Evolutionary conservation across 2,888 invertebrate species (phyloP).

Genomic region (Melanostoma mellinum): DNA sequence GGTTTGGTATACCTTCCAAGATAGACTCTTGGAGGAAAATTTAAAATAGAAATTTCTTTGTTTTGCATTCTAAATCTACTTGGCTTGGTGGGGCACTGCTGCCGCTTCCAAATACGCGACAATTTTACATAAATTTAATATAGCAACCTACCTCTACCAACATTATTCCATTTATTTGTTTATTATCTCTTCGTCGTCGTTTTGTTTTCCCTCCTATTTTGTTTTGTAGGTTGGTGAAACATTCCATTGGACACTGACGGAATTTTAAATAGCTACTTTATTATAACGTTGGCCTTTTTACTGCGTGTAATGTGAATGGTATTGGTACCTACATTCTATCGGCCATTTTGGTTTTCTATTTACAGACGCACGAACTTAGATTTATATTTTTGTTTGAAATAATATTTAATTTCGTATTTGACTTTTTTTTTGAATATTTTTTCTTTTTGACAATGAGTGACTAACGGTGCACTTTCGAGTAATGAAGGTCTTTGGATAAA

Average conservation of each 20-base stretch:
- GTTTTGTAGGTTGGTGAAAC: conserved; percentile 72
- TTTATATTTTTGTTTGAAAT: not conserved
- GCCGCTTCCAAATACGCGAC: conserved; percentile 43
- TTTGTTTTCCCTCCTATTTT: conserved; percentile 61
- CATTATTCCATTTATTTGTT: conserved; percentile 62
- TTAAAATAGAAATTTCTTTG: conserved; percentile 36
- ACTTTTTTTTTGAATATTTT: conserved; percentile 13
- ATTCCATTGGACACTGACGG: conserved; percentile 68
- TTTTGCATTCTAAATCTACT: conserved; percentile 19
- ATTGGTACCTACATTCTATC: conserved; percentile 46
- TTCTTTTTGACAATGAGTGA: conserved; percentile 59
- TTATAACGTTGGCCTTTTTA: conserved; percentile 48
- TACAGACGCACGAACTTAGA: conserved; percentile 34
- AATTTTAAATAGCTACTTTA: conserved; percentile 72
- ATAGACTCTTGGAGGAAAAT: conserved; percentile 6
- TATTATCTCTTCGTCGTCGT: conserved; percentile 54
- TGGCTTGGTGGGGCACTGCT: conserved; percentile 32
- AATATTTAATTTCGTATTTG: conserved; percentile 46
- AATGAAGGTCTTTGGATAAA: conserved; percentile 50
- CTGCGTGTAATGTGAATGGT: conserved; percentile 21
- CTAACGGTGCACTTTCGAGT: conserved; percentile 56
- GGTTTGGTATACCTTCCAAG: not conserved
- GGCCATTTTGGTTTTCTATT: conserved; percentile 72
- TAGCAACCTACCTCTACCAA: not conserved
- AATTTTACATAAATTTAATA: conserved; percentile 62